phyloP scores from a whole-genome alignment of 53 echinoderm and acorn worm genomes.

The Mesocentrotus franciscanus region DNA sequence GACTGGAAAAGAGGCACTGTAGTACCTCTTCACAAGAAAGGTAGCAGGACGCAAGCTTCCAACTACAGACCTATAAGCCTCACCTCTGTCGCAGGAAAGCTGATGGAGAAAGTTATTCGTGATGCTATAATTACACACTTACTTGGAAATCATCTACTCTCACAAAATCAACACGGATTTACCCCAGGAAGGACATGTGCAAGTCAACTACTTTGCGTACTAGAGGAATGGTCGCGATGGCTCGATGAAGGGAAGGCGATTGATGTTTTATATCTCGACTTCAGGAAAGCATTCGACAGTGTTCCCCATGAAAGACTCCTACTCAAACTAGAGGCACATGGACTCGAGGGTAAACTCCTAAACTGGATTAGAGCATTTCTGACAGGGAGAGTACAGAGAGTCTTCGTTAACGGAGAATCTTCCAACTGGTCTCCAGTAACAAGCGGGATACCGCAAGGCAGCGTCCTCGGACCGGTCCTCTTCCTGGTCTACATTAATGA shows the following conservation, averaged over 20 bases:
- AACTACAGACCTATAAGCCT: slow-evolving; percentile 41
- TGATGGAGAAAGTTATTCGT: slow-evolving; percentile 45
- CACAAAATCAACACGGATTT: slow-evolving; percentile 50
- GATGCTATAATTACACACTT: background rate
- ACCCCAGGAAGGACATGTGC: background rate
- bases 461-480: slow-evolving; percentile 61
- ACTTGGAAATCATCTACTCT: background rate
- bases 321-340: slow-evolving; percentile 15
- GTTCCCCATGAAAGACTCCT: slow-evolving; percentile 48
- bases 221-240: background rate
- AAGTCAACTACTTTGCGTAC: background rate
- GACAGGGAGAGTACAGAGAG: slow-evolving; percentile 40
- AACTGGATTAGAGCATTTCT: slow-evolving; percentile 45
- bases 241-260: slow-evolving; percentile 41
- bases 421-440: background rate
- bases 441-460: slow-evolving; percentile 57
- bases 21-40: background rate
- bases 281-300: slow-evolving; percentile 56
- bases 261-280: slow-evolving; percentile 61
- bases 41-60: background rate
- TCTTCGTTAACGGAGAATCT: slow-evolving; percentile 2
- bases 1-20: background rate
- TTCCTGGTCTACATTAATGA: slow-evolving; percentile 61
- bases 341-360: background rate
- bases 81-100: slow-evolving; percentile 41